Conservation (phyloP, 1,140 invertebrate species). For the Elysia chlorotica region DNA sequence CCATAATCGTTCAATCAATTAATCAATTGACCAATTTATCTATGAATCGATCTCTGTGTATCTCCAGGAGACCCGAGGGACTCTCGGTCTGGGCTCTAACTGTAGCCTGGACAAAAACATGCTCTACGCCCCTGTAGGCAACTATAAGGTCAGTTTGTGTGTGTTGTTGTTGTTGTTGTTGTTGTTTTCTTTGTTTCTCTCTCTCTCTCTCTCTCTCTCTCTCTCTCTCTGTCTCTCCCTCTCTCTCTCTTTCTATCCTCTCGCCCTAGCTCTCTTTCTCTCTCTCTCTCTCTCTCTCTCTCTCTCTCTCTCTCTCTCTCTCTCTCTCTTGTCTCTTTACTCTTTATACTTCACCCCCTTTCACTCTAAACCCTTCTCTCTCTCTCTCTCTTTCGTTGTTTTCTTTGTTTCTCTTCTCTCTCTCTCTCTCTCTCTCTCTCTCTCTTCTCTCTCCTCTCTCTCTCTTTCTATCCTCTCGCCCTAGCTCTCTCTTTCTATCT, state of each 20-base stretch:
- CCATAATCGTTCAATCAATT: not conserved
- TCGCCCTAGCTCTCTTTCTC: not conserved
- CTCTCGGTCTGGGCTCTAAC: slow-evolving; percentile 45
- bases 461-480: too few species aligned
- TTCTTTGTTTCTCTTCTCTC: too few species aligned
- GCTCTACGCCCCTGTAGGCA: slow-evolving; percentile 46
- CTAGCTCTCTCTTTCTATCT: too few species aligned
- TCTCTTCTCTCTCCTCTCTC: too few species aligned
- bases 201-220: not conserved
- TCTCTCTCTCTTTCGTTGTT: too few species aligned
- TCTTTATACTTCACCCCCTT: too few species aligned
- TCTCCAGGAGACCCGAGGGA: slow-evolving; percentile 44
- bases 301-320: too few species aligned
- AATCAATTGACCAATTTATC: not conserved
- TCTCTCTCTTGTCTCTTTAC: too few species aligned
- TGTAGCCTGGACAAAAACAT: slow-evolving; percentile 48
- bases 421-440: too few species aligned
- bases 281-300: not conserved
- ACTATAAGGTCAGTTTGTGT: slow-evolving; percentile 40
- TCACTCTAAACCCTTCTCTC: too few species aligned
- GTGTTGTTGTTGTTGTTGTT: not conserved
- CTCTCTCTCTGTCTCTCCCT: too few species aligned
- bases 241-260: not conserved
- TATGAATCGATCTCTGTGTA: not conserved
- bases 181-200: not conserved